Evolutionary conservation across 2,888 invertebrate genomes (phyloP).

Genomic region (Onchidella celtica): DNA sequence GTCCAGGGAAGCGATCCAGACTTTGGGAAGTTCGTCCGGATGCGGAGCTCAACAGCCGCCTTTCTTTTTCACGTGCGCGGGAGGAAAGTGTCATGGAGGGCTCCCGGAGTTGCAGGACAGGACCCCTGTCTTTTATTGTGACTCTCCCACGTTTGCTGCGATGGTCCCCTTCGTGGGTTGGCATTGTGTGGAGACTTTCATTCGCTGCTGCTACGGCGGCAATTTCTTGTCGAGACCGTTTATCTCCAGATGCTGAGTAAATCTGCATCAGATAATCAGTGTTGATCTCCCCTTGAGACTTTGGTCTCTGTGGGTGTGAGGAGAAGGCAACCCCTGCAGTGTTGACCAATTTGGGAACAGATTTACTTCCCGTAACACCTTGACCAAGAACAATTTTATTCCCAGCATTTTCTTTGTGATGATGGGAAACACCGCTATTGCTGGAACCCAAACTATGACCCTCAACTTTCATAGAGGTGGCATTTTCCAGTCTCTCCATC

Average conservation of each 20-base stretch:
- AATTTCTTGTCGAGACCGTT: background rate
- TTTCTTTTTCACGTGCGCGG: background rate
- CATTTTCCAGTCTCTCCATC: background rate
- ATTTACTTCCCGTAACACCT: background rate
- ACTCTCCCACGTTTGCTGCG: background rate
- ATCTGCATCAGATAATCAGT: conserved; percentile 34
- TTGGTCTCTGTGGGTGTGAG: background rate
- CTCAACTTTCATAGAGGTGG: background rate
- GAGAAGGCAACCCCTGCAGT: background rate
- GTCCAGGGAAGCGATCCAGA: background rate
- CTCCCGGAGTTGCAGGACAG: background rate
- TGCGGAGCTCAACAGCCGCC: conserved; percentile 16
- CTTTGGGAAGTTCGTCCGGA: background rate
- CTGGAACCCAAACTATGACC: background rate
- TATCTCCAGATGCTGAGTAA: conserved; percentile 18
- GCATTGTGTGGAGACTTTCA: background rate
- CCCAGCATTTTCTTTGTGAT: too few relatives aligned
- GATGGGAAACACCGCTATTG: too few relatives aligned
- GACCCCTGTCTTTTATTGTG: background rate
- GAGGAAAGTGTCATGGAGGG: background rate
- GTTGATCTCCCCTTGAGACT: conserved; percentile 34
- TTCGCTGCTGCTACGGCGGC: background rate
- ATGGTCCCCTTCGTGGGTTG: background rate
- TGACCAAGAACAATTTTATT: background rate
- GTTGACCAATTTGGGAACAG: background rate